Conservation (phyloP, 2,113 vertebrate species). For the Lepidothrix coronata region DNA sequence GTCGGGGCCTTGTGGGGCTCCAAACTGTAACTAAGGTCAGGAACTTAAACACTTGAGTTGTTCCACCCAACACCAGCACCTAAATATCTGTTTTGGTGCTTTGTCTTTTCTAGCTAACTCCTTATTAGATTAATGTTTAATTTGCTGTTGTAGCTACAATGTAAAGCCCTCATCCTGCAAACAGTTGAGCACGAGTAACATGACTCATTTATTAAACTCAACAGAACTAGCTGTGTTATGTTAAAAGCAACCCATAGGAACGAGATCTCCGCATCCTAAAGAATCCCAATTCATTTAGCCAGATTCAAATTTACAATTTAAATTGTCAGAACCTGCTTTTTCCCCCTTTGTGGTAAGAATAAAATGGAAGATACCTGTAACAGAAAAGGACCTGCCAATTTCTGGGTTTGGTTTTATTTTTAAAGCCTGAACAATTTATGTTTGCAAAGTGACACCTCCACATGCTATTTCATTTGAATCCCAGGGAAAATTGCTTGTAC, state of each 20-base stretch:
- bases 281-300: background rate
- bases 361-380: background rate
- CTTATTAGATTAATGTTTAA: background rate
- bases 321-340: background rate
- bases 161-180: background rate
- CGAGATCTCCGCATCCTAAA: background rate
- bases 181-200: background rate
- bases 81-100: background rate
- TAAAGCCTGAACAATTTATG: background rate
- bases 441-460: background rate
- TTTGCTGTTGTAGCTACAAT: background rate
- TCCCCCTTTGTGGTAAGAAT: background rate
- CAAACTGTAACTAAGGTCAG: background rate
- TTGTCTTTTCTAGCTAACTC: background rate
- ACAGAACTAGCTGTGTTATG: background rate
- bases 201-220: background rate
- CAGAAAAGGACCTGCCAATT: background rate
- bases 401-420: background rate
- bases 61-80: background rate
- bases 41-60: background rate
- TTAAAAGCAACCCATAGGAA: background rate
- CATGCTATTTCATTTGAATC: background rate
- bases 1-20: background rate
- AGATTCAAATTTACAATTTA: background rate
- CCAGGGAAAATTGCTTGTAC: background rate